Percentiles rank a stretch among this genome's conserved stretches.
Evolutionary conservation across 2,113 vertebrate species (phyloP).

Genomic region (Scalopus aquaticus): DNA sequence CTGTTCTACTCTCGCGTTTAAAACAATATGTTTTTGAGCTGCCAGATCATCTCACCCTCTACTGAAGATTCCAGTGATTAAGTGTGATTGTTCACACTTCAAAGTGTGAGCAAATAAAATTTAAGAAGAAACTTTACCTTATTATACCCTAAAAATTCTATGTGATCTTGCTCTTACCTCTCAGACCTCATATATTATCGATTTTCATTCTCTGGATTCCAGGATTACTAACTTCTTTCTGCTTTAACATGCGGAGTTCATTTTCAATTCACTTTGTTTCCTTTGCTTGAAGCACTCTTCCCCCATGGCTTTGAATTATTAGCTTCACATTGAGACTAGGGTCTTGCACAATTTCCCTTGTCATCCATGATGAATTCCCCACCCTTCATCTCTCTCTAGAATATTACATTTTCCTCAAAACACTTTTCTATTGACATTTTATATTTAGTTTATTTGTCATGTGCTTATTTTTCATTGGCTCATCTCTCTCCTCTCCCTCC

Average conservation of each 20-base stretch:
- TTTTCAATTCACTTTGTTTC: neutral
- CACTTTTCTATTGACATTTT: neutral
- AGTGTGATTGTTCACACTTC: too few relatives aligned
- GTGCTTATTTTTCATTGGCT: neutral
- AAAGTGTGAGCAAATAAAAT: neutral
- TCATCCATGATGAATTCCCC: neutral
- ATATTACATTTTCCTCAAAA: neutral
- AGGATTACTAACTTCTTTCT: neutral
- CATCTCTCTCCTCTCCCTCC: too few relatives aligned
- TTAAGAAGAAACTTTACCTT: neutral
- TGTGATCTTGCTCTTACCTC: neutral
- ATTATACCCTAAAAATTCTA: neutral
- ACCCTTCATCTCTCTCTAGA: neutral
- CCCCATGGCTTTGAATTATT: neutral
- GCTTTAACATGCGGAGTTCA: neutral
- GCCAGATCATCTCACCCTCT: neutral
- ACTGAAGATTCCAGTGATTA: neutral
- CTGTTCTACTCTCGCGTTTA: neutral
- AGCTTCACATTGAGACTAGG: neutral
- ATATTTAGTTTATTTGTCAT: neutral
- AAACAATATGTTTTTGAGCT: neutral
- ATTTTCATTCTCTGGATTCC: neutral
- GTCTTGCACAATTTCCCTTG: neutral
- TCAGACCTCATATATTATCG: neutral
- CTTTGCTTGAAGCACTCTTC: neutral